Evolutionary conservation across 2,113 vertebrate genomes (phyloP).

Genomic region (Naja naja): DNA sequence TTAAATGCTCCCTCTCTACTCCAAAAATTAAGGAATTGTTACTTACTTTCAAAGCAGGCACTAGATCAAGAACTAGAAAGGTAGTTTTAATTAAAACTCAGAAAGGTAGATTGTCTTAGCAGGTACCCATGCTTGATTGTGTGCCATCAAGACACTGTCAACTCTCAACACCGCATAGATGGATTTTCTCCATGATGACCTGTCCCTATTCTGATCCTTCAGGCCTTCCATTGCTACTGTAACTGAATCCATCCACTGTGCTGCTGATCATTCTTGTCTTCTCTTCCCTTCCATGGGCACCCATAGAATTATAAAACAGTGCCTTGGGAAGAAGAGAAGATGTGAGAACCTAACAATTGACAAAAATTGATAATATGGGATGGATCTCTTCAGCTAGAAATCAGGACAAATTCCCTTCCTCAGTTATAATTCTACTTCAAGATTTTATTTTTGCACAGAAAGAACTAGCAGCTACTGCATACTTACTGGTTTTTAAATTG

Average conservation of each 20-base stretch:
- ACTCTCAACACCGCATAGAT: not conserved
- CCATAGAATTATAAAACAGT: not conserved
- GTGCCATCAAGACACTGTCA: not conserved
- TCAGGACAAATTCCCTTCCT: constrained; percentile 36
- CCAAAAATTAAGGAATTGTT: not conserved
- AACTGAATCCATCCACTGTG: not conserved
- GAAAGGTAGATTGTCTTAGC: not conserved
- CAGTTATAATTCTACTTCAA: constrained; percentile 23
- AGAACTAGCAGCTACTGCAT: not conserved
- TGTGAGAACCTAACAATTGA: constrained; percentile 16
- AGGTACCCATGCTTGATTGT: not conserved
- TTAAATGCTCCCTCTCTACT: not conserved
- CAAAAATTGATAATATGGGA: constrained; percentile 11
- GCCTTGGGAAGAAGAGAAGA: not conserved
- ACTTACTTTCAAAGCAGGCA: not conserved
- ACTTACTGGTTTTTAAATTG: constrained; percentile 23
- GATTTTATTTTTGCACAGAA: constrained; percentile 33
- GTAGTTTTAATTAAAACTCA: not conserved
- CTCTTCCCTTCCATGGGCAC: not conserved
- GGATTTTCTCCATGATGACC: not conserved
- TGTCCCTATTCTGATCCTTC: not conserved
- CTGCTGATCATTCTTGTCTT: not conserved
- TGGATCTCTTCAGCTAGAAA: constrained; percentile 41
- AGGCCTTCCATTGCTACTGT: not conserved
- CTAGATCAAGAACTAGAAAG: not conserved